A percentile compares a stretch with the other conserved stretches of the same genome.
Evolutionary conservation across 2,797 vertebrate species (phyloP).

Genomic region (Enteromius argenteus): DNA sequence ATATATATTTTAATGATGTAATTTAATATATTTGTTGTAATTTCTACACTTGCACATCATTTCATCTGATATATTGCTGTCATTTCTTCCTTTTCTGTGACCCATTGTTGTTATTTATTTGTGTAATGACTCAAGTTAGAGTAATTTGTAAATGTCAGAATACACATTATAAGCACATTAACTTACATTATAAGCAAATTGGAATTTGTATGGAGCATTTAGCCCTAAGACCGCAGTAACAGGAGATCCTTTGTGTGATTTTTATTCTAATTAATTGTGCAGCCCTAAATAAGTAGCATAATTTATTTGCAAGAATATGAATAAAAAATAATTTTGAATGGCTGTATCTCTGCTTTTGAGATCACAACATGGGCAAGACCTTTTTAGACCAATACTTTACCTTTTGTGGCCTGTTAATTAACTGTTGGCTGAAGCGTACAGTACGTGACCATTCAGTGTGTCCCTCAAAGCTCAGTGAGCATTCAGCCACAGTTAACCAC

Average conservation of each 20-base stretch:
- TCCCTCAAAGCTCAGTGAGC: conserved; percentile 59
- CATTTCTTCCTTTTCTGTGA: background rate
- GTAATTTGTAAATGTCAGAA: conserved; percentile 2
- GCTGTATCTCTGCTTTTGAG: background rate
- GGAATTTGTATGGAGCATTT: background rate
- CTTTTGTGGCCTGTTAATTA: conserved; percentile 72
- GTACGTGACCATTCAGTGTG: conserved; percentile 60
- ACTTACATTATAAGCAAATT: background rate
- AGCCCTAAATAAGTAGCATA: background rate
- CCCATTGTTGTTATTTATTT: background rate
- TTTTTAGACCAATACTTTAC: conserved; percentile 19
- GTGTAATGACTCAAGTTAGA: background rate
- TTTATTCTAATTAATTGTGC: background rate
- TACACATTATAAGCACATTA: conserved; percentile 1
- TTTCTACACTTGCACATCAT: background rate
- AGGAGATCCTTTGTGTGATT: background rate
- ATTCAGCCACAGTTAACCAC: conserved; percentile 57
- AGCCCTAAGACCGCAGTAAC: background rate
- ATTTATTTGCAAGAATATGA: background rate
- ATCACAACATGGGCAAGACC: background rate
- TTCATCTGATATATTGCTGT: background rate
- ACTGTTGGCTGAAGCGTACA: conserved; percentile 56
- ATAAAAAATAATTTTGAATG: background rate
- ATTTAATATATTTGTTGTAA: background rate
- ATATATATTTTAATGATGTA: background rate